phyloP scores from a whole-genome alignment of 2,888 invertebrate genomes.

The Poecilus cupreus region DNA sequence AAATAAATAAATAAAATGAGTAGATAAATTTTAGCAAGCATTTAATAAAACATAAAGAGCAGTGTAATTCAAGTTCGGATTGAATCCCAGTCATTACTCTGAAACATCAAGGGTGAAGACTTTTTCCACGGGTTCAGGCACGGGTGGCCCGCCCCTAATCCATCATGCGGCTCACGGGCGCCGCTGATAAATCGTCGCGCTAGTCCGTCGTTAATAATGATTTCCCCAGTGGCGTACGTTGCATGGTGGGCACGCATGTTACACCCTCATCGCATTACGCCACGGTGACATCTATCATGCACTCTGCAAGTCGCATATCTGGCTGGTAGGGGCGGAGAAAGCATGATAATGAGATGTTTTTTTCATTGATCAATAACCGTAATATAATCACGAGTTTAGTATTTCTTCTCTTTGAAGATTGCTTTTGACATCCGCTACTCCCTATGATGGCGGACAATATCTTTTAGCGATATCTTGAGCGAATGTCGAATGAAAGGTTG shows the following conservation, averaged over 20 bases:
- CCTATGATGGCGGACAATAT: no score
- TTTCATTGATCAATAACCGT: no score
- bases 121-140: neutral
- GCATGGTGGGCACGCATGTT: neutral
- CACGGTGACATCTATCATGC: constrained; percentile 19
- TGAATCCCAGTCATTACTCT: constrained; percentile 4
- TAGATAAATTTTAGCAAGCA: neutral
- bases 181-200: constrained; percentile 67
- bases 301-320: neutral
- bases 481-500: no score
- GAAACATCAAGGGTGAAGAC: neutral
- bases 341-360: no score
- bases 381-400: no score
- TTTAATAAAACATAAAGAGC: neutral
- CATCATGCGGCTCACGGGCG: constrained; percentile 66
- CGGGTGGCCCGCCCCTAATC: constrained; percentile 62
- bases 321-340: no score
- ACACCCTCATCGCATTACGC: constrained; percentile 30
- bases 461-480: no score
- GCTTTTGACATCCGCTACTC: no score
- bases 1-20: no score
- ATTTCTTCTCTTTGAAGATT: no score
- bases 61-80: neutral
- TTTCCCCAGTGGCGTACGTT: constrained; percentile 66
- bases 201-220: constrained; percentile 68